Evolutionary conservation across 35 echinoderm and acorn worm genomes (phyloP), one percentile per base, ranked within the genome.

Genomic region (Heliocidaris erythrogramma): DNA sequence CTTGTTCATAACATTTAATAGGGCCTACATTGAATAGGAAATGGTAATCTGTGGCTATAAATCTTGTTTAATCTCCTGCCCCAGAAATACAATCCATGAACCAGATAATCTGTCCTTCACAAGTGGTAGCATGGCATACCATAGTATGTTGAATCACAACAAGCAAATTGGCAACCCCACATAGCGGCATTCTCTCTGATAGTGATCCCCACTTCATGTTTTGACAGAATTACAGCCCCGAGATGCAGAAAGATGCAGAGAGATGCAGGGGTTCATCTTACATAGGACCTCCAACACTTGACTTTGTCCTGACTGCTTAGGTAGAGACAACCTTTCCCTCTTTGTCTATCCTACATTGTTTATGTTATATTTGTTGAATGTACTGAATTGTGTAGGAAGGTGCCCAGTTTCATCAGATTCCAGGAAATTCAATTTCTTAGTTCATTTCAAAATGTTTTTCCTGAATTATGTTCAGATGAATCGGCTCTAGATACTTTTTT

Each of bases 341-440:
- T 78, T 78, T 78, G 65, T 78, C 65, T 78, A 24, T 7, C 27
- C 1, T 29, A 24, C 18, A 8, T n/a, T 78, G 21, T 78, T 27
- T 78, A 24, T 78, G 21, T 21, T 78, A 78, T 78, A 27, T 78
- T 27, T 18, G 27, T 7, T 17, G 65, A 78, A 78, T 21, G n/a
- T 78, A 78, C 65, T 78, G 65, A 78, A 78, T 21, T 18, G 18
- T n/a, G 21, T 7, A n/a, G 65, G 65, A 78, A 21, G 21, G 65
- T 78, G 21, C 21, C 65, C 27, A 24, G 7, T 78, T 78, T 5
- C 21, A 78, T 78, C 65, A 78, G 8, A n/a, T 78, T 78, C 65
- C 65, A 78, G 65, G 65, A 78, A 78, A 78, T 78, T 78, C 65
- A 78, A 78, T 78, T 78, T 78, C 65, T 78, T 78, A 78, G 65